phyloP scores from a whole-genome alignment of 2,797 vertebrate species.

The Pseudochirops corinnae region DNA sequence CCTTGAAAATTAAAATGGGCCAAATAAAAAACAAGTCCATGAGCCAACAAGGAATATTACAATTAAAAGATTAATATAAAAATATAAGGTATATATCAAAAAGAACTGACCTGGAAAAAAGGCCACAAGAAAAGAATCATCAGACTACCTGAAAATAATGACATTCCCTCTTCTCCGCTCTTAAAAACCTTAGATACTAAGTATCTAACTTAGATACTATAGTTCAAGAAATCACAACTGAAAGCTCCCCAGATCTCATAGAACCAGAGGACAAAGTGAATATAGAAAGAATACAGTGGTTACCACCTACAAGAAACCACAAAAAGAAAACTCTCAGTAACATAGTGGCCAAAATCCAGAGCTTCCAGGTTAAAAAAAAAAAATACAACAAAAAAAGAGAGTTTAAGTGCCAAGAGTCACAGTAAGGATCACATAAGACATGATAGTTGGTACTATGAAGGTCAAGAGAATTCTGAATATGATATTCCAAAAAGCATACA shows the following conservation, averaged over 20 bases:
- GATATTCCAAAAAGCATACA: not conserved
- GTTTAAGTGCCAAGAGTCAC: not conserved
- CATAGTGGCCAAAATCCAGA: not conserved
- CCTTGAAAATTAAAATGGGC: not conserved
- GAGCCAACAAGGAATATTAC: not conserved
- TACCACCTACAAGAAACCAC: not conserved
- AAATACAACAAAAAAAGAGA: not conserved
- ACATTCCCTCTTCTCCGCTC: not conserved
- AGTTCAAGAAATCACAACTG: not conserved
- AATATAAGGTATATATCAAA: not conserved
- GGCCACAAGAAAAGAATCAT: not conserved
- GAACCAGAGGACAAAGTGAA: not conserved
- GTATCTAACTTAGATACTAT: not conserved
- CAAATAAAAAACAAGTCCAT: not conserved
- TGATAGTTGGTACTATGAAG: not conserved
- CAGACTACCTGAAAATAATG: not conserved
- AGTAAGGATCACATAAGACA: not conserved
- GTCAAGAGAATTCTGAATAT: not conserved
- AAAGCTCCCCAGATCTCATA: not conserved
- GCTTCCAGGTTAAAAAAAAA: not conserved
- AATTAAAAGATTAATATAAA: not conserved
- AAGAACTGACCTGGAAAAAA: not conserved
- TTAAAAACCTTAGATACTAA: not conserved
- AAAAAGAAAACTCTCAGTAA: not conserved
- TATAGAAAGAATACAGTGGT: not conserved